A percentile compares a stretch with the other conserved stretches of the same genome.
Evolutionary conservation across 1,140 invertebrate species (phyloP).

Genomic region (Drosophila varians): DNA sequence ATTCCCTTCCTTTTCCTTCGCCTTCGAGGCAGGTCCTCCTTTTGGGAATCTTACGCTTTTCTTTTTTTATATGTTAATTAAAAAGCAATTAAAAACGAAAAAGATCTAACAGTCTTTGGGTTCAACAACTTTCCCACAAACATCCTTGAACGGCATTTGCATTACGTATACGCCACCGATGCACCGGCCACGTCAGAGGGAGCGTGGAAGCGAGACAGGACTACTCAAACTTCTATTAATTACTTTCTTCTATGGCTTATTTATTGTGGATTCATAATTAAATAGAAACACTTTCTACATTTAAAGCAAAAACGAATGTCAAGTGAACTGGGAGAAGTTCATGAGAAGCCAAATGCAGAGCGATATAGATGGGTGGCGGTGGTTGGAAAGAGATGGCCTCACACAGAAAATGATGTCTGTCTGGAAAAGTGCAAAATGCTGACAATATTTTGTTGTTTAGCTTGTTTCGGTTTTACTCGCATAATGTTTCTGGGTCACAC

Average conservation of each 20-base stretch:
- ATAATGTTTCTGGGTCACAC: slow-evolving; percentile 76
- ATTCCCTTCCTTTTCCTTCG: too few species aligned
- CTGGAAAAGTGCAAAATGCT: slow-evolving; percentile 71
- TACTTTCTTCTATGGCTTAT: not conserved
- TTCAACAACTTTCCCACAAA: slow-evolving; percentile 83
- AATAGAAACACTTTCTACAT: not conserved
- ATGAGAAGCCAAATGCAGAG: slow-evolving; percentile 24
- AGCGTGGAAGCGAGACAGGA: not conserved
- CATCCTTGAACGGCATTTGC: slow-evolving; percentile 83
- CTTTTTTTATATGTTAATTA: not conserved
- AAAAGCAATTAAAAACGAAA: not conserved
- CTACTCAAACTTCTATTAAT: not conserved
- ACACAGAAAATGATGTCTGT: slow-evolving; percentile 11
- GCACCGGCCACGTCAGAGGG: not conserved
- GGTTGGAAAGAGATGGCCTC: not conserved
- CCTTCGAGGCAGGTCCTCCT: too few species aligned
- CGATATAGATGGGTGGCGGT: not conserved
- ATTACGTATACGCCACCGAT: slow-evolving; percentile 76
- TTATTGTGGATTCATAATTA: not conserved
- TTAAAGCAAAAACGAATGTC: slow-evolving; percentile 50
- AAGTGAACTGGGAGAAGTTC: slow-evolving; percentile 55
- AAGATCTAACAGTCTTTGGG: slow-evolving; percentile 57
- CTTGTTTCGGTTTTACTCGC: slow-evolving; percentile 54
- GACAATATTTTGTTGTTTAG: slow-evolving; percentile 61
- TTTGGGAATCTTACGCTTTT: not conserved